These are phyloP conservation scores for Piaya cayana DNA, from an alignment of 2,113 vertebrate species.

Conservation along the genomic window DNA sequence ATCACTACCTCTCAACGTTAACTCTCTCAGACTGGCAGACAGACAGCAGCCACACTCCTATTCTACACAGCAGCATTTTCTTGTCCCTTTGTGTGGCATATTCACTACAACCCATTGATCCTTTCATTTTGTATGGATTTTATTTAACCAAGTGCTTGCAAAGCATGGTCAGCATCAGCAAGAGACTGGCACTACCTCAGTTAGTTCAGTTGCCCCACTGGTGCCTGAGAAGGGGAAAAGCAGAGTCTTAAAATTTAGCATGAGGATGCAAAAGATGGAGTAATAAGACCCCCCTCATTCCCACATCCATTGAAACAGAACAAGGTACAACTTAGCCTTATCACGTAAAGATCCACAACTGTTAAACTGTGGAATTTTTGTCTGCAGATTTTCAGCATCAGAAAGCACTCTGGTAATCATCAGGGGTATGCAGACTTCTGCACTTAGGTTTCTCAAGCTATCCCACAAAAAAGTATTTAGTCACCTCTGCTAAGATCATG, in stretches of 20 bases:
- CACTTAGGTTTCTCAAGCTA: not conserved
- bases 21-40: not conserved
- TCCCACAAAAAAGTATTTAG: not conserved
- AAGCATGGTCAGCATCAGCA: not conserved
- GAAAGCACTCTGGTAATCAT: not conserved
- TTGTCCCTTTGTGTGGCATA: not conserved
- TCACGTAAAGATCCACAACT: not conserved
- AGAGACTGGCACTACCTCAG: fast-evolving
- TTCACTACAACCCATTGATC: fast-evolving
- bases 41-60: not conserved
- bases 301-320: not conserved
- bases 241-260: not conserved
- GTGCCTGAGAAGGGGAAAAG: not conserved
- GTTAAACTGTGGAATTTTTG: not conserved
- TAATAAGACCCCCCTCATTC: not conserved
- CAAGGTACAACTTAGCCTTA: not conserved
- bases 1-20: not conserved
- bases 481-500: slow-evolving; percentile 51
- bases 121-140: not conserved
- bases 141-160: not conserved
- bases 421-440: not conserved
- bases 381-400: not conserved
- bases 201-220: not conserved
- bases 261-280: not conserved
- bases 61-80: not conserved